Conservation (phyloP, 2,888 invertebrate genomes). For the Drosophila recens region DNA sequence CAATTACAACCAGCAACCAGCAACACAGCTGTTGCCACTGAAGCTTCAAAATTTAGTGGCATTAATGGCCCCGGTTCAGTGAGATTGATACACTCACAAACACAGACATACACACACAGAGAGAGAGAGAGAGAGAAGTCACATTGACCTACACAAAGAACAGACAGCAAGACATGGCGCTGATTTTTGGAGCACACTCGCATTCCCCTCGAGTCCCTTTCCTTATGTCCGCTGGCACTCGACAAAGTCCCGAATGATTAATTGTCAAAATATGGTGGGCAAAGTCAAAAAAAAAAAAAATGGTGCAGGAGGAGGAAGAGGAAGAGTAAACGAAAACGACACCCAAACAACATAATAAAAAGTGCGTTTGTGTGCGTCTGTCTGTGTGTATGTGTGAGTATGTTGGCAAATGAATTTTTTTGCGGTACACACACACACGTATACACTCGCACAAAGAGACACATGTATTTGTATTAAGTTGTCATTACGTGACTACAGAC, state of each 20-base stretch:
- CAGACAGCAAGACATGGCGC: constrained; percentile 58
- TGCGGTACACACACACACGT: constrained; percentile 29
- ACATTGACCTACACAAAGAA: constrained; percentile 65
- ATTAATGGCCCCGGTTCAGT: constrained; percentile 59
- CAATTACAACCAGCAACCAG: constrained; percentile 25
- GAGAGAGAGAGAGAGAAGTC: constrained; percentile 27
- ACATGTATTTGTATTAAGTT: constrained; percentile 82
- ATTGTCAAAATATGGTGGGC: constrained; percentile 79
- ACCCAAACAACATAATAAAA: constrained; percentile 75
- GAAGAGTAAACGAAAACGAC: constrained; percentile 30
- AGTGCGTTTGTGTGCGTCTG: constrained; percentile 51
- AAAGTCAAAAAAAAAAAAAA: constrained; percentile 52
- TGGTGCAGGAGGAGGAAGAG: constrained; percentile 8
- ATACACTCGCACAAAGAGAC: constrained; percentile 30
- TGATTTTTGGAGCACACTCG: constrained; percentile 58
- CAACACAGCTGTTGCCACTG: constrained; percentile 50
- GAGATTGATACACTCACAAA: constrained; percentile 50
- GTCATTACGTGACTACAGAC: constrained; percentile 84
- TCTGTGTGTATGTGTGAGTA: constrained; percentile 35
- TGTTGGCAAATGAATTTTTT: constrained; percentile 59
- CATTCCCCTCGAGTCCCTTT: neutral
- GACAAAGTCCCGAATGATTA: constrained; percentile 72
- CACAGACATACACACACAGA: constrained; percentile 26
- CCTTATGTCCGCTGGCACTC: constrained; percentile 6
- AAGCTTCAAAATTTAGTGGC: constrained; percentile 32